Evolutionary conservation across 2,797 vertebrate genomes (phyloP), one percentile per base, ranked within the genome.

Genomic region (Mus caroli): DNA sequence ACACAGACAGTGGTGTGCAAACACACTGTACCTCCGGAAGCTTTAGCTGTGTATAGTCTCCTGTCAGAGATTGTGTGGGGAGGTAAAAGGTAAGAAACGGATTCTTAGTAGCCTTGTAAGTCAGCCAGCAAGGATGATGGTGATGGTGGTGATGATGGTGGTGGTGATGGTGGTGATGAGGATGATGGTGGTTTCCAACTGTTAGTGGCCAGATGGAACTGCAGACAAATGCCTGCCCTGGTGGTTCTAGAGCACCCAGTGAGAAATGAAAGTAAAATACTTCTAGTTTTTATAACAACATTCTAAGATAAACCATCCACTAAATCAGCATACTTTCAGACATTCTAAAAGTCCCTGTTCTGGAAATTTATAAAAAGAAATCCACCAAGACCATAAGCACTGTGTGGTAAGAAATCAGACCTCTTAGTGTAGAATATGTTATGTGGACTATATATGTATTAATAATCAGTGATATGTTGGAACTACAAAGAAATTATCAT

Each of bases 201-300:
- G 19, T 56, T 40, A 37, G 12, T 77, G 31, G 40, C 58, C 73
- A 85, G 52, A 58, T 83, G 76, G 22, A 92, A 67, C 78, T 69
- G 17, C 5, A 62, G 64, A 76, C 85, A 34, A 64, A 90, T 75
- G 73, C n/a, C 73, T 87, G 62, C 43, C 92, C 2, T 40, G 46
- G 0, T 82, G 19, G 80, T 90, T 96, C 40, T 95, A 91, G 58
- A 77, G 24, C 26, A 88, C 17, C 67, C 64, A 76, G 14, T 31
- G 3, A 92, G 54, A 94, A 77, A 37, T 28, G 8, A 87, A 96
- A 96, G 64, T 76, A 83, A 92, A 95, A 24, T 88, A 71, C 26
- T 46, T 86, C 76, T 79, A 71, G 24, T 92, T 90, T 97, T 88
- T 83, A 86, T 73, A 40, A 91, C 93, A 56, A 78, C 91, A 91